Base-by-base conservation (phyloP, 2,797 vertebrate genomes). In the Potorous gilbertii region DNA sequence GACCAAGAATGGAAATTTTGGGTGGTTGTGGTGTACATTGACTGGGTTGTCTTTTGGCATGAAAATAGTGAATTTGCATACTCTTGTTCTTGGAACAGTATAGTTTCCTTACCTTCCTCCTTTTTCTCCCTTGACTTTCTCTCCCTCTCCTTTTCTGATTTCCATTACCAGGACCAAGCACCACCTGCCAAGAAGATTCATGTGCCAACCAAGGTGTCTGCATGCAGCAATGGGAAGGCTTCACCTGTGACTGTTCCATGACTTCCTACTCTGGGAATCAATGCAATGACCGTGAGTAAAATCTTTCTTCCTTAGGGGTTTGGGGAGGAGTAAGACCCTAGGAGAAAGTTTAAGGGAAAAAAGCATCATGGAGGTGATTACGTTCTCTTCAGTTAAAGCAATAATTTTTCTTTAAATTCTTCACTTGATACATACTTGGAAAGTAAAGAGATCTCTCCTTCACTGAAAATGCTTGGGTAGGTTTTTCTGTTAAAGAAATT, bases 161-260 rank as follows among this genome's bases (percentile, higher is more conserved):
- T 96, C 93, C 56, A 95, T 97, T 59, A 50, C 18, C 94, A 99
- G 99, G 99, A 98, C 99, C 99, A 0, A 99, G 99, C 98, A 99
- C 99, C 96, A 99, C 99, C 74, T 99, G 99, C 97, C 99, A 99
- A 98, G 99, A 99, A 98, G 99, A 99, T 98, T 99, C 99, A 12
- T 99, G 99, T 91, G 99, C 99, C 0, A 99, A 99, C 98, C 99
- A 99, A 98, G 99, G 99, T 0, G 99, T 99, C 97, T 99, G 99
- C 97, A 99, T 99, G 98, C 99, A 99, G 97, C 99, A 99, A 24
- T 99, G 99, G 99, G 99, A 99, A 98, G 99, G 99, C 95, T 99
- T 99, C 98, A 99, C 99, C 31, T 99, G 99, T 0, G 99, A 99
- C 98, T 99, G 99, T 96, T 99, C 99, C 95, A 99, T 99, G 99